Percentiles rank a stretch among this genome's conserved stretches.
These are phyloP conservation scores for Drosophila eohydei DNA, from an alignment of 2,888 invertebrate genomes.

Conservation along the genomic window DNA sequence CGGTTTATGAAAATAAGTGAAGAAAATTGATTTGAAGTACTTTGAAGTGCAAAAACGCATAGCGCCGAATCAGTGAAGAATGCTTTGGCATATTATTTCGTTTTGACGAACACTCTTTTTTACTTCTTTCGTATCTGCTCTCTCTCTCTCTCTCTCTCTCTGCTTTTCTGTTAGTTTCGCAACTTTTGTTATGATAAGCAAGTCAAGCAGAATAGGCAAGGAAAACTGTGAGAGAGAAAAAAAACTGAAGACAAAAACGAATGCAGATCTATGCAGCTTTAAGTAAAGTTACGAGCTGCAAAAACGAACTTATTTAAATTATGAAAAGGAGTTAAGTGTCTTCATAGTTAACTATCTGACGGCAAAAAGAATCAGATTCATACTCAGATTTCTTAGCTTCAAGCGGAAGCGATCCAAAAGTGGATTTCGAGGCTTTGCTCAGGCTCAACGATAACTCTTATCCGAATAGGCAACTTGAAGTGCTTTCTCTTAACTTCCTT, in stretches of 20 bases:
- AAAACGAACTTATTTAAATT: conserved; percentile 14
- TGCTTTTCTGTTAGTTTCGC: conserved; percentile 11
- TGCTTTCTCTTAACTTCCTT: conserved; percentile 1
- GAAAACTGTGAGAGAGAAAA: conserved; percentile 6
- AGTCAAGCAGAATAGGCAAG: conserved; percentile 69
- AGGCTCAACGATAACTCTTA: conserved; percentile 29
- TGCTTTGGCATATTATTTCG: conserved; percentile 78
- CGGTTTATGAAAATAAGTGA: conserved; percentile 78
- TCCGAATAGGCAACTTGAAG: conserved; percentile 17
- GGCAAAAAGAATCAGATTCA: not conserved
- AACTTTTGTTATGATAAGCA: conserved; percentile 79
- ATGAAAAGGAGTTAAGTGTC: conserved; percentile 21
- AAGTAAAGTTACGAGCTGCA: conserved; percentile 61
- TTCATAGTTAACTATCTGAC: conserved; percentile 9
- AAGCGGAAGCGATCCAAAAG: not conserved
- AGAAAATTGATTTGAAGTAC: conserved; percentile 82
- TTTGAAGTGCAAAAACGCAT: conserved; percentile 80
- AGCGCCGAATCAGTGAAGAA: conserved; percentile 79
- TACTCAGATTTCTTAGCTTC: not conserved
- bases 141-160: not conserved
- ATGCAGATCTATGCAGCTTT: conserved; percentile 57
- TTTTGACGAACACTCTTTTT: conserved; percentile 51
- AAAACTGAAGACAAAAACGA: conserved; percentile 18
- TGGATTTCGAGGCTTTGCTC: conserved; percentile 52
- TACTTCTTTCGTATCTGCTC: not conserved